phyloP scores from a whole-genome alignment of 2,113 vertebrate genomes.

The Chrysemys picta region DNA sequence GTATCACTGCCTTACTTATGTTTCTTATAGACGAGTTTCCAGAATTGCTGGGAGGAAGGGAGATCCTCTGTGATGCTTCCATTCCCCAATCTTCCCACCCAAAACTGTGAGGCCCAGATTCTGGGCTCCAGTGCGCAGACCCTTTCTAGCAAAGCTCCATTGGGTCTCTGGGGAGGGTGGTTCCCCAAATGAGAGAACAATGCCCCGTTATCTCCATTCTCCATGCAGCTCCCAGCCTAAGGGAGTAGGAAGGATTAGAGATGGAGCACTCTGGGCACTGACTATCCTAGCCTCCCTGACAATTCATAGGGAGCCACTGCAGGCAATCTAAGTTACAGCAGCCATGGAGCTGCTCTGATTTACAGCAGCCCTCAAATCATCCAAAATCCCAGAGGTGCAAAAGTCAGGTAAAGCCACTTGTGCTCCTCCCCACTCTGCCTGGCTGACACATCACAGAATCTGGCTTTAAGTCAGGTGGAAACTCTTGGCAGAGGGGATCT shows the following conservation, averaged over 20 bases:
- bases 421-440: not conserved
- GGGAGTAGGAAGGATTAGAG: not conserved
- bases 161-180: not conserved
- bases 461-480: not conserved
- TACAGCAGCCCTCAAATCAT: fast-evolving
- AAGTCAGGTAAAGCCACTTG: not conserved
- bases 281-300: not conserved
- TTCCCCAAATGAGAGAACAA: not conserved
- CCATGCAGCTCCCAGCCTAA: not conserved
- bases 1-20: too few relatives aligned
- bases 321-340: fast-evolving
- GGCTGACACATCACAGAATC: fast-evolving
- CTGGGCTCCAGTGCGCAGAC: not conserved
- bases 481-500: not conserved
- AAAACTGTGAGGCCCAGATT: not conserved
- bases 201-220: not conserved
- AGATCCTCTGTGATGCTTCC: not conserved
- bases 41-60: not conserved
- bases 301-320: not conserved
- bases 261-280: not conserved
- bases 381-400: not conserved
- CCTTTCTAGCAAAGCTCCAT: not conserved
- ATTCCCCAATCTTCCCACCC: not conserved
- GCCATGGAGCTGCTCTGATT: not conserved
- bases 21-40: not conserved